Evolutionary conservation across 2,797 vertebrate genomes (phyloP).

Genomic region (Tarsius wallacei): DNA sequence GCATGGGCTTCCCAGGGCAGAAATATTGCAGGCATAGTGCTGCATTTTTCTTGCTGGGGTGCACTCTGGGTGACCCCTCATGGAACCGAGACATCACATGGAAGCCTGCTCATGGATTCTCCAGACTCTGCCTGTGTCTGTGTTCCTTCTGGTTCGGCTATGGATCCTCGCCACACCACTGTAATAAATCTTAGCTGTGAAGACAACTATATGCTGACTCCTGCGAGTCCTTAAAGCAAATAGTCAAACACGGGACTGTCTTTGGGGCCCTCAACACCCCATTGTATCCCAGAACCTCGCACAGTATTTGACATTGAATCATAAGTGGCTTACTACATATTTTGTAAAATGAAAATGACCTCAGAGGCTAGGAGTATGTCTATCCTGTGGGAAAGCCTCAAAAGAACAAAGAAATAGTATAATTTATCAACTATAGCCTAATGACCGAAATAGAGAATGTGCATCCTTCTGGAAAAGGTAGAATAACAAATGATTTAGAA

Average conservation of each 20-base stretch:
- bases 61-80: neutral
- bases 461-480: neutral
- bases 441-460: neutral
- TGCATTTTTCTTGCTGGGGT: neutral
- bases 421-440: neutral
- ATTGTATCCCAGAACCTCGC: neutral
- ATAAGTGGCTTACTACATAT: neutral
- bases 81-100: accelerated
- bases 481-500: constrained; percentile 2
- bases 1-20: neutral
- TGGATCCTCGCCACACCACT: neutral
- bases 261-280: neutral
- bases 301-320: neutral
- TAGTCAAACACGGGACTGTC: neutral
- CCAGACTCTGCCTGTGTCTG: neutral
- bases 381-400: constrained; percentile 22
- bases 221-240: neutral
- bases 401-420: constrained; percentile 28
- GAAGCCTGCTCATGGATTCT: neutral
- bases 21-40: neutral
- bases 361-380: neutral
- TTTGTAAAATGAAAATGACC: constrained; percentile 30
- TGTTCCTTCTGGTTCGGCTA: no score
- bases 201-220: no score
- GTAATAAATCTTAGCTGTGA: neutral